phyloP scores from a whole-genome alignment of 2,797 vertebrate genomes.

The Todus mexicanus region DNA sequence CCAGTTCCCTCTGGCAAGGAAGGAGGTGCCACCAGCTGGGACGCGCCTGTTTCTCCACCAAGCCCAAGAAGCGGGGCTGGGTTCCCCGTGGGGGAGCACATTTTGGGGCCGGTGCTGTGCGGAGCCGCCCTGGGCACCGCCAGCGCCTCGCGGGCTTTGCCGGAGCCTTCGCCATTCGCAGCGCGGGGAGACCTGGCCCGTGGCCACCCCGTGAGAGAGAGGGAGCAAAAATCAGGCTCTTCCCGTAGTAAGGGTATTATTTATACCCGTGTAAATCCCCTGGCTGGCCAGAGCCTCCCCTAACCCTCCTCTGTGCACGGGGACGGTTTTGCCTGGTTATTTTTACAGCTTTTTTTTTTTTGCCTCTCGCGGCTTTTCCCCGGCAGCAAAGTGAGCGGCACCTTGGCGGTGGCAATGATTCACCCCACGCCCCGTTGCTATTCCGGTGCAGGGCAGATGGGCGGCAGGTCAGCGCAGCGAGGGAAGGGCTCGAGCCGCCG shows the following conservation, averaged over 20 bases:
- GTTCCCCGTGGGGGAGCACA: neutral
- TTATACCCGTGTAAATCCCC: neutral
- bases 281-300: neutral
- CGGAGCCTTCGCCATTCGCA: neutral
- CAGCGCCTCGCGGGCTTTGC: neutral
- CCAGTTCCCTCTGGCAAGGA: neutral
- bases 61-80: no score
- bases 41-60: neutral
- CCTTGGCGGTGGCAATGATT: slow-evolving; percentile 48
- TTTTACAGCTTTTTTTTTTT: neutral
- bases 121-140: neutral
- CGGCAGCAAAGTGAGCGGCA: slow-evolving; percentile 38
- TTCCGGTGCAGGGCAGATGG: slow-evolving; percentile 36
- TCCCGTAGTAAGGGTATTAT: neutral
- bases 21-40: neutral
- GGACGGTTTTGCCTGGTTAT: neutral
- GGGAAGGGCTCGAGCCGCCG: slow-evolving; percentile 8
- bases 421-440: neutral
- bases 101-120: neutral
- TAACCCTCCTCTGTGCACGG: neutral
- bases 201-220: neutral
- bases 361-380: neutral
- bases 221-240: neutral
- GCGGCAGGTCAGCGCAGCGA: neutral
- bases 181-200: neutral